These are phyloP conservation scores for Nematopogon swammerdamellus DNA, from an alignment of 2,888 invertebrate species.

Conservation along the genomic window DNA sequence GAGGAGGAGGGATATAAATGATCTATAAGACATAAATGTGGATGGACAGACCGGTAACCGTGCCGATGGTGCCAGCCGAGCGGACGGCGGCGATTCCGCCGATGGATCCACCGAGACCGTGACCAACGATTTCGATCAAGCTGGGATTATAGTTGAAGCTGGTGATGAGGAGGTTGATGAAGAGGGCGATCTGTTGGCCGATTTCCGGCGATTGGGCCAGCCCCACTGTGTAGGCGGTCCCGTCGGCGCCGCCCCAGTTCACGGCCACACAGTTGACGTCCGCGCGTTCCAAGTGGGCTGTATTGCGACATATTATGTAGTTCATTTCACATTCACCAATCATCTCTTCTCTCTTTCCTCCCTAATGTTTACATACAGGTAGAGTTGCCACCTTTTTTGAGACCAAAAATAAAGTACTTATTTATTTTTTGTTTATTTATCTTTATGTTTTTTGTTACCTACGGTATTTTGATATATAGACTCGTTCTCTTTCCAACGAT, in stretches of 20 bases:
- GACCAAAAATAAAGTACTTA: too few relatives aligned
- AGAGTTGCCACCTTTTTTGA: too few relatives aligned
- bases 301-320: too few relatives aligned
- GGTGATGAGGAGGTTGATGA: conserved; percentile 30
- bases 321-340: too few relatives aligned
- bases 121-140: conserved; percentile 37
- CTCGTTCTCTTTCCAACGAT: too few relatives aligned
- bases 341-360: too few relatives aligned
- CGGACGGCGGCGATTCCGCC: conserved; percentile 38
- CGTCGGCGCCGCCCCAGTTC: conserved; percentile 37
- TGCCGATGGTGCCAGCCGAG: conserved; percentile 22
- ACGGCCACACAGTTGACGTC: conserved; percentile 39
- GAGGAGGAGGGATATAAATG: too few relatives aligned
- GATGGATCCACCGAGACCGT: conserved; percentile 39
- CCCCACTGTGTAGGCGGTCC: conserved; percentile 24
- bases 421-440: too few relatives aligned
- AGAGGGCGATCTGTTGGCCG: conserved; percentile 29
- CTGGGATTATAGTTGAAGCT: conserved; percentile 24
- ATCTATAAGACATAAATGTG: too few relatives aligned
- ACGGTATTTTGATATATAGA: too few relatives aligned
- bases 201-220: conserved; percentile 31
- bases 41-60: conserved; percentile 40
- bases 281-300: conserved; percentile 20
- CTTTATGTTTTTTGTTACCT: too few relatives aligned
- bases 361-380: too few relatives aligned